These are phyloP conservation scores for Cryptoblepharus egeriae DNA, from an alignment of 2,797 vertebrate genomes.

Conservation along the genomic window DNA sequence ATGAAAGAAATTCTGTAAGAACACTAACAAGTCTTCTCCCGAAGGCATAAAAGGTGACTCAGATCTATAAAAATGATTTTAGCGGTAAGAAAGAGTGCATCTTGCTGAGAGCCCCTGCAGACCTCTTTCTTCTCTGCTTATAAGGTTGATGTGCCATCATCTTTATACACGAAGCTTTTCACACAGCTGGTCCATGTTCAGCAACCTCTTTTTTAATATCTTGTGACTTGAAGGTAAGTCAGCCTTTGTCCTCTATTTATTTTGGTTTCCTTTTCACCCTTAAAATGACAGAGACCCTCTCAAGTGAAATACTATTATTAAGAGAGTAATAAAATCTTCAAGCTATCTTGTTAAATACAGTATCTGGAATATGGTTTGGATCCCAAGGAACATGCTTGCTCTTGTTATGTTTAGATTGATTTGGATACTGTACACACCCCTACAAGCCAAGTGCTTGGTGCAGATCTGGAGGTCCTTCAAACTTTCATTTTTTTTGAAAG, in stretches of 20 bases:
- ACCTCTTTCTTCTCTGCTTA: conserved; percentile 19
- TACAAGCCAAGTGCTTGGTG: not conserved
- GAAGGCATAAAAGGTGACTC: conserved; percentile 29
- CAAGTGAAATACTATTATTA: too few species aligned
- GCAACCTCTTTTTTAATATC: not conserved
- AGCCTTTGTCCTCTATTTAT: not conserved
- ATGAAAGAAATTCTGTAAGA: conserved; percentile 28
- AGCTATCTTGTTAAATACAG: not conserved
- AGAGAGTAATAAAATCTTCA: too few species aligned
- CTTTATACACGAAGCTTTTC: conserved; percentile 2
- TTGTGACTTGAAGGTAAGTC: not conserved
- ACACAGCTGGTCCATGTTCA: conserved; percentile 8
- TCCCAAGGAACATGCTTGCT: not conserved
- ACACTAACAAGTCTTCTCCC: conserved; percentile 21
- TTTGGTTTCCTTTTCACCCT: not conserved
- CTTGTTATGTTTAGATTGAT: not conserved
- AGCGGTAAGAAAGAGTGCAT: conserved; percentile 4
- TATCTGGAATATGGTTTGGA: not conserved
- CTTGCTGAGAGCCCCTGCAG: conserved; percentile 12
- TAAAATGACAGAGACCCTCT: not conserved
- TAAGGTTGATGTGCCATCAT: conserved; percentile 21
- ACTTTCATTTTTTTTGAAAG: not conserved
- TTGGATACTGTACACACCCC: not conserved
- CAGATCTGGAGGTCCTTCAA: not conserved
- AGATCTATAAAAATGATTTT: conserved; percentile 31